Evolutionary conservation across 1,140 invertebrate species (phyloP).

Genomic region (Hylaeus anthracinus): DNA sequence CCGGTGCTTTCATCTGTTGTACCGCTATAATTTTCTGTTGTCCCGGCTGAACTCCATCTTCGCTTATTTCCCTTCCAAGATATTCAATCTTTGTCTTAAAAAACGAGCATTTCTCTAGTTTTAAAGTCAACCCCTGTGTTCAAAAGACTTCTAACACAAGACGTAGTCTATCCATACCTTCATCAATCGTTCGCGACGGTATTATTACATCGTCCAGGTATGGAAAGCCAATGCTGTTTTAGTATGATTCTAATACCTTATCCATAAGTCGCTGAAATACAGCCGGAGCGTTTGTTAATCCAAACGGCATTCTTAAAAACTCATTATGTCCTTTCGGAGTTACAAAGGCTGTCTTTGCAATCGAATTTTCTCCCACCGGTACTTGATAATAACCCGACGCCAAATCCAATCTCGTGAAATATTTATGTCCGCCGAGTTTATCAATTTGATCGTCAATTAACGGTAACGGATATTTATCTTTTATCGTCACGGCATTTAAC

Average conservation of each 20-base stretch:
- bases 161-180: not conserved
- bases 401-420: slow-evolving; percentile 16
- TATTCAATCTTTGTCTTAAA: not conserved
- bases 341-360: not conserved
- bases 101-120: not conserved
- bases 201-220: slow-evolving; percentile 17
- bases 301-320: not conserved
- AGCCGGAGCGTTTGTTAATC: not conserved
- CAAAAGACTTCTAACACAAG: not conserved
- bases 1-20: not conserved
- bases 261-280: slow-evolving; percentile 17
- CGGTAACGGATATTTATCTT: slow-evolving; percentile 13
- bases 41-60: not conserved
- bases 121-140: not conserved
- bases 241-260: not conserved
- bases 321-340: no score
- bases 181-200: not conserved
- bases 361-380: not conserved
- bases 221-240: not conserved
- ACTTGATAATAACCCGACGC: slow-evolving; percentile 19
- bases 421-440: not conserved
- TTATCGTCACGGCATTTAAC: slow-evolving; percentile 10
- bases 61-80: slow-evolving; percentile 5
- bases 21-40: not conserved
- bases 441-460: slow-evolving; percentile 12